A percentile compares a stretch with the other conserved stretches of the same genome.
Conservation (phyloP, 1,140 invertebrate genomes). For the Lamellibrachia luymesi region DNA sequence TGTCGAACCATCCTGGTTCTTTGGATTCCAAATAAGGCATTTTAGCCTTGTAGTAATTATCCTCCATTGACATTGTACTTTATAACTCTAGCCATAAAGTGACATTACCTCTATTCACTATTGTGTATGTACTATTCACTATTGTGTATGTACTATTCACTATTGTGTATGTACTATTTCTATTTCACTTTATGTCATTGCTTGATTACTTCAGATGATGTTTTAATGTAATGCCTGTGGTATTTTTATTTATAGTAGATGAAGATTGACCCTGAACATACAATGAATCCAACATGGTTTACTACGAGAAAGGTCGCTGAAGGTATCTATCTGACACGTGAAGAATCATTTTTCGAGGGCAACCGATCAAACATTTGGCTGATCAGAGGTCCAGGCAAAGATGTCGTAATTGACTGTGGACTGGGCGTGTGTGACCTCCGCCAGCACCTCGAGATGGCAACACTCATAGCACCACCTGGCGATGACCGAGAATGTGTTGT, state of each 20-base stretch:
- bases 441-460: conserved; percentile 8
- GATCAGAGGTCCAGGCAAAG: conserved; percentile 22
- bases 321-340: conserved; percentile 22
- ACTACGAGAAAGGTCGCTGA: conserved; percentile 15
- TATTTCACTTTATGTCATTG: no score
- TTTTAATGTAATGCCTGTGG: no score
- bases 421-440: conserved; percentile 25
- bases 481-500: conserved; percentile 18
- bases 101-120: no score
- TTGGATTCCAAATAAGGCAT: no score
- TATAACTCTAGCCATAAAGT: no score
- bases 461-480: conserved; percentile 14
- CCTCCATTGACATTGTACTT: no score
- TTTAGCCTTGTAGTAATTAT: no score
- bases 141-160: no score
- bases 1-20: no score
- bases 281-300: conserved; percentile 23
- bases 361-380: conserved; percentile 28
- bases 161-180: no score
- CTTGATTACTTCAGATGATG: no score
- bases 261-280: neutral
- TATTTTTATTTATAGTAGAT: neutral
- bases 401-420: conserved; percentile 26
- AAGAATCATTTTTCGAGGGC: conserved; percentile 19
- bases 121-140: no score